Evolutionary conservation across 1,140 invertebrate genomes (phyloP).

Genomic region (Bombus affinis): DNA sequence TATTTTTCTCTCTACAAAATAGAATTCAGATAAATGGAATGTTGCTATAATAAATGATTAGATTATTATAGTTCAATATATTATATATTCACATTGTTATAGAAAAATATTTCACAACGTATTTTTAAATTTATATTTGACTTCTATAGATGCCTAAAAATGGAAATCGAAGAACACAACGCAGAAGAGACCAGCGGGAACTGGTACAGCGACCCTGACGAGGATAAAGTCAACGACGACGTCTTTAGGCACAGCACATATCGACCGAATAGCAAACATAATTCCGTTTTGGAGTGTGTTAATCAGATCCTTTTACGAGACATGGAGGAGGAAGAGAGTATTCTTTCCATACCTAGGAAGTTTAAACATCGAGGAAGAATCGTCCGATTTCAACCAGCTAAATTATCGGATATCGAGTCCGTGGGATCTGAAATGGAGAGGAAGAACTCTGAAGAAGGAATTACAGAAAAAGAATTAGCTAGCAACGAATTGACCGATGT

Average conservation of each 20-base stretch:
- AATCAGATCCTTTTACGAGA: constrained; percentile 88
- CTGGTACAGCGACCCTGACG: constrained; percentile 89
- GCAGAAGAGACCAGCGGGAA: constrained; percentile 85
- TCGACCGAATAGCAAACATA: constrained; percentile 84
- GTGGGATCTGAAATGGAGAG: constrained; percentile 81
- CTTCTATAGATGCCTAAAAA: constrained; percentile 75
- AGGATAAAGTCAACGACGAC: constrained; percentile 85
- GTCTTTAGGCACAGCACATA: constrained; percentile 78
- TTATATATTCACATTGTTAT: no score
- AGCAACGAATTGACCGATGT: constrained; percentile 38
- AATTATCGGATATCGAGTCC: constrained; percentile 80
- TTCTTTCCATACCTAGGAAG: constrained; percentile 74
- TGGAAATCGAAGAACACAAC: constrained; percentile 83
- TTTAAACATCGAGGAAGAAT: constrained; percentile 80
- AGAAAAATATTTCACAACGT: no score
- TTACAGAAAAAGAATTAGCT: constrained; percentile 54
- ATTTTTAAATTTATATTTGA: neutral
- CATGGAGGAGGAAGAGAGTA: constrained; percentile 81
- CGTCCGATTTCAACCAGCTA: constrained; percentile 79
- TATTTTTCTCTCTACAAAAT: no score
- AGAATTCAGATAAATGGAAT: no score
- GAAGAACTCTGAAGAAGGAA: constrained; percentile 78
- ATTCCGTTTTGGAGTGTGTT: constrained; percentile 89
- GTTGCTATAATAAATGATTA: no score
- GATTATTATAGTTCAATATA: no score